Evolutionary conservation across 64 coral and sea anemone genomes (phyloP).

Genomic region (Exaiptasia diaphana): DNA sequence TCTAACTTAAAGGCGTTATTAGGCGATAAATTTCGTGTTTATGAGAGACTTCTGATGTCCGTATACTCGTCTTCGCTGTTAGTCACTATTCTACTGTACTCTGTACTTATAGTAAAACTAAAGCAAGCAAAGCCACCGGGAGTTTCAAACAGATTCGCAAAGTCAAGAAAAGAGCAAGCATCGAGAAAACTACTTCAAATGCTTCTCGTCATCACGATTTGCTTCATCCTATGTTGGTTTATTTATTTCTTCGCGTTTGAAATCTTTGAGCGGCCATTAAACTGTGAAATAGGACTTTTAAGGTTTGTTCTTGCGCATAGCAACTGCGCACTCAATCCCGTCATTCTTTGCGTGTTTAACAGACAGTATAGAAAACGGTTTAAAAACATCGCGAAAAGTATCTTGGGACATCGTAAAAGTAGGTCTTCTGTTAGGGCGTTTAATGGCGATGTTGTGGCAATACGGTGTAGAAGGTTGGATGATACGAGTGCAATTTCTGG

Average conservation of each 20-base stretch:
- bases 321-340: constrained; percentile 42
- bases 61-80: not conserved
- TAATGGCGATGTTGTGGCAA: too few relatives aligned
- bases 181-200: constrained; percentile 21
- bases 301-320: constrained; percentile 39
- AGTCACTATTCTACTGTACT: not conserved
- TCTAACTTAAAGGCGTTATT: not conserved
- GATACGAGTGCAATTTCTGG: too few relatives aligned
- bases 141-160: not conserved
- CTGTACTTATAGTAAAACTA: not conserved
- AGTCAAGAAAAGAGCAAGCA: not conserved
- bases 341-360: constrained; percentile 40
- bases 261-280: not conserved
- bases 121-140: not conserved
- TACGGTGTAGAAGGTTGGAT: too few relatives aligned
- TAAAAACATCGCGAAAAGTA: not conserved
- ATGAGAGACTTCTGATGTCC: not conserved
- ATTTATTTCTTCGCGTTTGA: constrained; percentile 28
- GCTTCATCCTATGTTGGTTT: constrained; percentile 45
- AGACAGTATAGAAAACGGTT: not conserved
- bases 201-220: constrained; percentile 4
- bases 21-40: not conserved
- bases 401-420: too few relatives aligned
- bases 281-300: constrained; percentile 12
- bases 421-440: too few relatives aligned